These are phyloP conservation scores for Gryllus bimaculatus DNA, from an alignment of 1,140 invertebrate genomes.

Conservation along the genomic window DNA sequence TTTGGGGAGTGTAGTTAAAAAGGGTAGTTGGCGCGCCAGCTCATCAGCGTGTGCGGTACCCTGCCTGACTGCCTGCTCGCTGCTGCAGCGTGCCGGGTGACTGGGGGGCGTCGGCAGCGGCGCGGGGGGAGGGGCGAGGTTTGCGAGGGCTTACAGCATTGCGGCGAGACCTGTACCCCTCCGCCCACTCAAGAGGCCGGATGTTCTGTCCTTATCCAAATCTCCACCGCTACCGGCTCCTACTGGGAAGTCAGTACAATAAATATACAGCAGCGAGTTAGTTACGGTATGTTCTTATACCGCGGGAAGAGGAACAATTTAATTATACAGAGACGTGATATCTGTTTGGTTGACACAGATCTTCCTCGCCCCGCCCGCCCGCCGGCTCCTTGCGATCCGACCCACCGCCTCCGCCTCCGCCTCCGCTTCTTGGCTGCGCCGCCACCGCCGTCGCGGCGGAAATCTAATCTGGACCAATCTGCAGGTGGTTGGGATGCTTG, in stretches of 20 bases:
- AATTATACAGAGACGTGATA: neutral
- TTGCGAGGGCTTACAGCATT: too few species aligned
- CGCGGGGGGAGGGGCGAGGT: too few species aligned
- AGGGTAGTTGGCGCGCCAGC: too few species aligned
- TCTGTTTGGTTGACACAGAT: slow-evolving; percentile 4
- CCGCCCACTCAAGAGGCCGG: neutral
- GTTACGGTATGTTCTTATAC: slow-evolving; percentile 4
- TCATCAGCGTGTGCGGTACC: too few species aligned
- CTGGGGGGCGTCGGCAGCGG: too few species aligned
- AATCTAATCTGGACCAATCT: slow-evolving; percentile 4
- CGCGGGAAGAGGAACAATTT: neutral
- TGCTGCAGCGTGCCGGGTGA: too few species aligned
- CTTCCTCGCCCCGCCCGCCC: neutral
- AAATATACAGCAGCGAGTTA: slow-evolving; percentile 1
- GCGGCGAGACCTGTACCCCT: neutral
- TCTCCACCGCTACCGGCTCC: neutral
- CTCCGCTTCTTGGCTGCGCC: neutral
- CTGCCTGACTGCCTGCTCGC: too few species aligned
- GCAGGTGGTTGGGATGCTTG: neutral
- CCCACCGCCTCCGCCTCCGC: neutral
- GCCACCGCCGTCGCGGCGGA: neutral
- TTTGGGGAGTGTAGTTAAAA: too few species aligned
- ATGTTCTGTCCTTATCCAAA: neutral
- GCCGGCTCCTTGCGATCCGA: neutral
- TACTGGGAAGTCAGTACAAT: neutral